Base-by-base conservation (phyloP, 2,888 invertebrate genomes). In the Acronicta psi region DNA sequence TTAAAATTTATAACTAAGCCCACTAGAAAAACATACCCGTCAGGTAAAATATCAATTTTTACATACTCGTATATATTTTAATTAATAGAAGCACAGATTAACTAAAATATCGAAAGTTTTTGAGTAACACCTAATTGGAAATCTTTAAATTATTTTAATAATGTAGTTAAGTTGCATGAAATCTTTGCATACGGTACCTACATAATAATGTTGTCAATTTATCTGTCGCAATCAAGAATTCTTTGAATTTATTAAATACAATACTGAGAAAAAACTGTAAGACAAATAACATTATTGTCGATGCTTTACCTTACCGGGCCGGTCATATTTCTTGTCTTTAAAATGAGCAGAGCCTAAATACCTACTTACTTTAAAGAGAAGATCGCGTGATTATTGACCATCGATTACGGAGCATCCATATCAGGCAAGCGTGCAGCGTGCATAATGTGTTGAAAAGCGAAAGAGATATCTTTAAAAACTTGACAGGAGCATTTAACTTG, bases 381-480 rank as follows among this genome's bases (percentile, higher is more conserved):
- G 41, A 59, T 63, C 45, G 67, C 71, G 62, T 70, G 71, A 38
- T 53, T 23, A 47, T 57, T 31, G 36, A 37, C 51, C 37, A 44
- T 51, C 41, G 3, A 36, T 49, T 23, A 16, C 51, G 29, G 17
- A 58, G 18, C 41, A 40, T 57, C 54, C 14, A 51, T 55, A 42
- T 14, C 44, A 45, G 31, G 16, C 17, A 8, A 42, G 57, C 60
- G 58, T 38, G 59, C 34, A 38, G 17, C 31, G 38, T 40, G 29
- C 13, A 20, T 36, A 20, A 51, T 13, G 52, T 59, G 54, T 54
- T 57, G 29, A 52, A 71, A 65, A 52, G 54, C 40, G 40, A 55
- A 51, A 69, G 42, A 57, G 36, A 60, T 49, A 43, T 51, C 23
- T 42, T 40, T 38, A 3, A 29, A 38, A 45, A 16, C 9, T 16